Percentiles rank a stretch among this genome's conserved stretches.
Conservation (phyloP, 2,113 vertebrate species). For the Erinaceus europaeus region DNA sequence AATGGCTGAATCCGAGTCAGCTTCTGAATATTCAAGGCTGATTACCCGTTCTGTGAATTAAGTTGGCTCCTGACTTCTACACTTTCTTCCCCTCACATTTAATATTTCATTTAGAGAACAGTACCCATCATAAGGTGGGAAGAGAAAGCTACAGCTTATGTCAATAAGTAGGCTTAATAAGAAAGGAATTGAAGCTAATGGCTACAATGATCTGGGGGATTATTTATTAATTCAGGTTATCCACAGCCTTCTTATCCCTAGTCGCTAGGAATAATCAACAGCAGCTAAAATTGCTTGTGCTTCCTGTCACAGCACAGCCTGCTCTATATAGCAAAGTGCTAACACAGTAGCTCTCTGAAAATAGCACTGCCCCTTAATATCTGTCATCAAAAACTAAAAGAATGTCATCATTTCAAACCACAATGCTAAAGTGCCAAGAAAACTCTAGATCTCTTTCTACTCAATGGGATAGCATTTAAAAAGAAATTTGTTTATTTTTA, state of each 20-base stretch:
- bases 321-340: not conserved
- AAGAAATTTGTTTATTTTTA: no score
- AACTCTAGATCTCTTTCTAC: no score
- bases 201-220: conserved; percentile 30
- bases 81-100: not conserved
- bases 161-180: not conserved
- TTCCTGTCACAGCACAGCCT: not conserved
- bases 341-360: not conserved
- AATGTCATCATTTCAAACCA: no score
- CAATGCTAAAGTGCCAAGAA: no score
- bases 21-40: not conserved
- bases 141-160: not conserved
- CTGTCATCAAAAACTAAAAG: no score
- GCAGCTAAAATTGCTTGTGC: not conserved
- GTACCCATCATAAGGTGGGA: not conserved
- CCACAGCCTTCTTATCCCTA: not conserved
- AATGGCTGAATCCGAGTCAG: not conserved
- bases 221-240: conserved; percentile 8
- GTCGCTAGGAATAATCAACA: not conserved
- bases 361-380: no score
- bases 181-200: conserved; percentile 31
- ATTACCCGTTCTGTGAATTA: not conserved
- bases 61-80: not conserved
- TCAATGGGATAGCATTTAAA: no score
- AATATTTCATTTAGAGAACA: not conserved